Conservation (phyloP, 1,140 invertebrate species). For the Drosophila lowei region DNA sequence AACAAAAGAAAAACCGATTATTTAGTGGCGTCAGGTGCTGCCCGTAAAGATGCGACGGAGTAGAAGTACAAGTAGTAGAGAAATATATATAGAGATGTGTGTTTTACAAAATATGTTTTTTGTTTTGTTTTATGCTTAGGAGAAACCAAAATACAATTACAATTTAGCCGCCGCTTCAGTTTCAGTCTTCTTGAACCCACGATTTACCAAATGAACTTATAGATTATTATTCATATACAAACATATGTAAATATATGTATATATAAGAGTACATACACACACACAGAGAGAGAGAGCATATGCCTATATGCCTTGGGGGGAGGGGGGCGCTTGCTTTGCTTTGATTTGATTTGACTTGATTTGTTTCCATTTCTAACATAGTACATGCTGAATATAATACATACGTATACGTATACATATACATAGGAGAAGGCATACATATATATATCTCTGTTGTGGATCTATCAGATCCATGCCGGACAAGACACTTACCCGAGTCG, state of each 20-base stretch:
- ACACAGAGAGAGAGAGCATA: no score
- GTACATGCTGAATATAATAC: no score
- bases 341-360: no score
- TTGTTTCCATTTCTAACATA: no score
- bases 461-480: slow-evolving; percentile 22
- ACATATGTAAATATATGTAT: slow-evolving; percentile 23
- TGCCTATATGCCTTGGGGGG: no score
- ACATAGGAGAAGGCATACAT: slow-evolving; percentile 28
- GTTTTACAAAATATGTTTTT: slow-evolving; percentile 28
- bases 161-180: slow-evolving; percentile 26
- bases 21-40: slow-evolving; percentile 79
- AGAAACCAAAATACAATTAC: slow-evolving; percentile 38
- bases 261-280: slow-evolving; percentile 35
- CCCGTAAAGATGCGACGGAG: slow-evolving; percentile 75
- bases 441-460: slow-evolving; percentile 32
- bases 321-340: no score
- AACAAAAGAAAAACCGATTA: slow-evolving; percentile 83
- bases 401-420: no score
- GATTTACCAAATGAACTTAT: slow-evolving; percentile 38
- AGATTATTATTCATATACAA: slow-evolving; percentile 32
- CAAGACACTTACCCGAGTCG: slow-evolving; percentile 74
- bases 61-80: slow-evolving; percentile 65
- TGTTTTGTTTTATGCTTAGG: slow-evolving; percentile 29
- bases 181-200: slow-evolving; percentile 19
- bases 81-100: slow-evolving; percentile 61